phyloP scores from a whole-genome alignment of 2,113 vertebrate genomes.

The Pardalotus punctatus region DNA sequence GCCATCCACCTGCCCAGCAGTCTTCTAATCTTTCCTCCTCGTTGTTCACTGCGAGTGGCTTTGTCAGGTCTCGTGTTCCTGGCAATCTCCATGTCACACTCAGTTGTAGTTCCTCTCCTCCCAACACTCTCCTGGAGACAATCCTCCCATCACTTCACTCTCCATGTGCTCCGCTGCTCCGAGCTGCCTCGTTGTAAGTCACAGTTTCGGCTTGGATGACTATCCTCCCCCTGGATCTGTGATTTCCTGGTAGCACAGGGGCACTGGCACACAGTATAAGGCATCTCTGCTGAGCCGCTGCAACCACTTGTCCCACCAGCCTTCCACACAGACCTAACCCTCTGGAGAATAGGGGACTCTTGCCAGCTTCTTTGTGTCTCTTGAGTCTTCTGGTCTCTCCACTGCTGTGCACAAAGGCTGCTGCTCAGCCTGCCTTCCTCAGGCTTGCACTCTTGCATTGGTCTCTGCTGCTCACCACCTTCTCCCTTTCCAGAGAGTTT shows the following conservation, averaged over 20 bases:
- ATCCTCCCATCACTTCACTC: not conserved
- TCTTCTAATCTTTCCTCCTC: not conserved
- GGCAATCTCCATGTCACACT: not conserved
- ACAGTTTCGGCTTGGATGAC: not conserved
- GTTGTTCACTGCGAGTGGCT: not conserved
- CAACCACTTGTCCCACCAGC: not conserved
- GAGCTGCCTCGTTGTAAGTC: fast-evolving
- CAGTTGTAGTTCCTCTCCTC: not conserved
- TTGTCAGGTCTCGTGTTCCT: not conserved
- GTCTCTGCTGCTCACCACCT: not conserved
- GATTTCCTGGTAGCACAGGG: not conserved
- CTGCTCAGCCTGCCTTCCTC: not conserved
- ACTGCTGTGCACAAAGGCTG: not conserved
- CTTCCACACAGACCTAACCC: fast-evolving
- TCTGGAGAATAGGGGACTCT: not conserved
- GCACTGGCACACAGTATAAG: not conserved
- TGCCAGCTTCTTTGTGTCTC: not conserved
- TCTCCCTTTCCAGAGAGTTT: not conserved
- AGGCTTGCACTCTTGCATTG: not conserved
- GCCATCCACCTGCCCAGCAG: not conserved
- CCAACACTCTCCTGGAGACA: not conserved
- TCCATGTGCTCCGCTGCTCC: fast-evolving
- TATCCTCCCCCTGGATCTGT: not conserved
- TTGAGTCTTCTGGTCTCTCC: not conserved
- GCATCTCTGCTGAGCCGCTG: not conserved